Evolutionary conservation across 2,888 invertebrate genomes (phyloP).

Genomic region (Pristionchus entomophagus): DNA sequence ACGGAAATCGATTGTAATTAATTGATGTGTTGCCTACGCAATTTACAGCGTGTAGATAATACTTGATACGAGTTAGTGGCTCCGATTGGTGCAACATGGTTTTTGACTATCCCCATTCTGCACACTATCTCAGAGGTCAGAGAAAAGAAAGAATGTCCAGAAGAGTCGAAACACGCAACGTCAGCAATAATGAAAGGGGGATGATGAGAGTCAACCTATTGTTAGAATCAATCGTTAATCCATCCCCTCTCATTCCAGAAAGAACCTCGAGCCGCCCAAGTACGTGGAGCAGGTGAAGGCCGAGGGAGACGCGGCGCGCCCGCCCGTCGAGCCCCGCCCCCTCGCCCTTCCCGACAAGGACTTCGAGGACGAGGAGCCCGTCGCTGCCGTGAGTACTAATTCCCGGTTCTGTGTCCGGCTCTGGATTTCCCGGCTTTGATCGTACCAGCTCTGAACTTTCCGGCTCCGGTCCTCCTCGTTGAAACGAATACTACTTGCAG

Average conservation of each 20-base stretch:
- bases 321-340: slow-evolving; percentile 71
- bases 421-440: neutral
- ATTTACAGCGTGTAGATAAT: too few relatives aligned
- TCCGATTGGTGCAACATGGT: too few relatives aligned
- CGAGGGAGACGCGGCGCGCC: slow-evolving; percentile 73
- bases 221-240: neutral
- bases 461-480: too few relatives aligned
- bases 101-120: too few relatives aligned
- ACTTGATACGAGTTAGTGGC: too few relatives aligned
- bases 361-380: slow-evolving; percentile 53
- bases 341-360: slow-evolving; percentile 69
- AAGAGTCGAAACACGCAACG: too few relatives aligned
- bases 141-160: too few relatives aligned
- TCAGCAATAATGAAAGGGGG: too few relatives aligned
- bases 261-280: slow-evolving; percentile 75
- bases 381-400: neutral
- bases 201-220: too few relatives aligned
- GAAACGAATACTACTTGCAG: neutral
- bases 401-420: neutral
- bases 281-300: slow-evolving; percentile 75
- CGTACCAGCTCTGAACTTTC: neutral
- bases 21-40: too few relatives aligned
- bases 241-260: slow-evolving; percentile 53
- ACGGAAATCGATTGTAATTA: too few relatives aligned
- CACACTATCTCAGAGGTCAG: too few relatives aligned